Conservation (phyloP, 2,888 invertebrate species). For the Xanthorhoe spadicearia region DNA sequence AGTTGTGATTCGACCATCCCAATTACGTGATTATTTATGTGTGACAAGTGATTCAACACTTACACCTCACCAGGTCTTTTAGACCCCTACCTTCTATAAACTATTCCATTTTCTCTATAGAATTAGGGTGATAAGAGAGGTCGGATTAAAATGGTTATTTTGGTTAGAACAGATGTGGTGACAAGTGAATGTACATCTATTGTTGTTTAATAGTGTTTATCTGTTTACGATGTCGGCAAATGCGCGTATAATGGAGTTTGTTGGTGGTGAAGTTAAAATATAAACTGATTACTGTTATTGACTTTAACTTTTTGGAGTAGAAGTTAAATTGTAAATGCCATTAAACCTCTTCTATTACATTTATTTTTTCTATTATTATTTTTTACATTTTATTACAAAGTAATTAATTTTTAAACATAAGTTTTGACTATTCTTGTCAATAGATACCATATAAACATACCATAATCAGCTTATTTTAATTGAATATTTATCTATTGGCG, state of each 20-base stretch:
- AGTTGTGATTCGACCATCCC: constrained; percentile 68
- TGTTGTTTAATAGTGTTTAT: constrained; percentile 56
- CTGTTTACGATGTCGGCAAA: constrained; percentile 65
- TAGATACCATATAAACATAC: neutral
- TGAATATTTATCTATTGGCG: constrained; percentile 3
- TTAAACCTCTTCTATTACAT: no score
- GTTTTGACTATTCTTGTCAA: neutral
- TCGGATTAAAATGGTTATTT: constrained; percentile 47
- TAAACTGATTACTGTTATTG: neutral
- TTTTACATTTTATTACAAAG: no score
- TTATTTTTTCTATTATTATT: no score
- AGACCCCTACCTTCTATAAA: constrained; percentile 41
- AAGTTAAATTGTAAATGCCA: no score
- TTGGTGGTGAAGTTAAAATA: constrained; percentile 6
- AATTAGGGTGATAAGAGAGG: constrained; percentile 27
- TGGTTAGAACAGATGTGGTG: constrained; percentile 52
- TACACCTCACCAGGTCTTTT: constrained; percentile 44
- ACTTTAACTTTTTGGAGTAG: no score
- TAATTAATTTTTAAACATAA: neutral
- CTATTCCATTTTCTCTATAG: constrained; percentile 5
- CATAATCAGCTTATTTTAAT: neutral
- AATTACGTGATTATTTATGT: constrained; percentile 82
- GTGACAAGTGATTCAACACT: constrained; percentile 66
- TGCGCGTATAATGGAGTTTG: constrained; percentile 65
- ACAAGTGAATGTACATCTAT: constrained; percentile 52